Base-by-base conservation (phyloP, 2,113 vertebrate genomes). In the Anseranas semipalmata region DNA sequence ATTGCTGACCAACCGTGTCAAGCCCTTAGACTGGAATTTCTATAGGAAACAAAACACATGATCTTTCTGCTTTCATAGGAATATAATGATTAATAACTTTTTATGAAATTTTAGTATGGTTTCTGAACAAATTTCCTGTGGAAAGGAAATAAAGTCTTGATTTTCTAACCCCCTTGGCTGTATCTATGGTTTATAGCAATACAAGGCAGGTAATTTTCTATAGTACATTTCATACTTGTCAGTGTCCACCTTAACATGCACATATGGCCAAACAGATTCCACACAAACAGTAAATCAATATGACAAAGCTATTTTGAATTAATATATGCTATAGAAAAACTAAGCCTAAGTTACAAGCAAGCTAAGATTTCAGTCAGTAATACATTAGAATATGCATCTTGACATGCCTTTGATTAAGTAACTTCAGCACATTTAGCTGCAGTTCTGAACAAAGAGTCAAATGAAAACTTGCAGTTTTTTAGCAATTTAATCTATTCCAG, bases 401-500 rank as follows among this genome's bases (percentile, higher is more conserved):
- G 93, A 68, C 37, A 87, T 90, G 95, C 37, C 63, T 90, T 95
- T 96, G 81, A 96, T 46, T 72, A 83, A 96, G 63, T 94, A 92
- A 84, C 83, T 96, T 77, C 65, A 66, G 41, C 32, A 90, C 58
- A 74, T 94, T 94, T 87, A 94, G 30, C 56, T 93, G 56, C 63
- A 85, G 62, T 93, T 94, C 72, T 93, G 50, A 96, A 76, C 55
- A 92, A 94, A 95, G 73, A 95, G 45, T 85, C 78, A 73, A 95
- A 91, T 9, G 27, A 97, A 96, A 96, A 71, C 53, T 87, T 87
- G 91, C 85, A 94, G 77, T 32, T 91, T 96, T 92, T 85, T 67
- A 55, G 71, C 80, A 89, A 74, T 90, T 94, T 95, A 94, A 86
- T 91, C 91, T 90, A 81, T 95, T 96, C 75, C 75, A 77, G 75